Conservation (phyloP, 2,113 vertebrate genomes). For the Planiliza haematocheilus region DNA sequence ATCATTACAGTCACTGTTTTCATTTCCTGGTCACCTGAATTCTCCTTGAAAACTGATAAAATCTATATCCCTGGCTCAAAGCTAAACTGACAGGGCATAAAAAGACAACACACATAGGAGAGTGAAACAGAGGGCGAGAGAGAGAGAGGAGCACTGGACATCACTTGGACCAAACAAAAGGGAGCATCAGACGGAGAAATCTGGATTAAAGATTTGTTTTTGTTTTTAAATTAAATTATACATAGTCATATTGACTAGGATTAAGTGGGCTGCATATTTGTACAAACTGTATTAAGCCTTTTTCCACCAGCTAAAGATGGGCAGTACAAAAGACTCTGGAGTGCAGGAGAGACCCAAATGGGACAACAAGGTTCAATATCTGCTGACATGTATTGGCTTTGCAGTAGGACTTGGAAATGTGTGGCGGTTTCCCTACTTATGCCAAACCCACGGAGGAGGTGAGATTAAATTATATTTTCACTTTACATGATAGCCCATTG, state of each 20-base stretch:
- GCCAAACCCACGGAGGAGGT: slow-evolving; percentile 92
- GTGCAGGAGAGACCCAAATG: slow-evolving; percentile 84
- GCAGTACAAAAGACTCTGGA: neutral
- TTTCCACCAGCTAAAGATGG: slow-evolving; percentile 46
- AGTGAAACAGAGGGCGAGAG: slow-evolving; percentile 18
- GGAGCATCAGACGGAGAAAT: neutral
- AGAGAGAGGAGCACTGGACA: neutral
- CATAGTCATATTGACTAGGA: neutral
- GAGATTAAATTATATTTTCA: slow-evolving; percentile 55
- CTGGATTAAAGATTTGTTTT: neutral
- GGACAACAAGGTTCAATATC: slow-evolving; percentile 90
- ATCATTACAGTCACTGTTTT: slow-evolving; percentile 9
- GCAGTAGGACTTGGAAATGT: slow-evolving; percentile 91
- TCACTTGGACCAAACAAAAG: slow-evolving; percentile 14
- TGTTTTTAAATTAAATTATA: neutral
- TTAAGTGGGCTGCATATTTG: neutral
- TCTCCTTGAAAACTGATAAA: slow-evolving; percentile 36
- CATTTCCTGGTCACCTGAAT: neutral
- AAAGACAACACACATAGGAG: slow-evolving; percentile 34
- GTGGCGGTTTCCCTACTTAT: slow-evolving; percentile 92
- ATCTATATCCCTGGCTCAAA: slow-evolving; percentile 4
- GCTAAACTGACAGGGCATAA: slow-evolving; percentile 23
- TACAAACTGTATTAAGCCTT: neutral
- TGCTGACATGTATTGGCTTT: slow-evolving; percentile 89
- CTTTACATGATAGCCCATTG: neutral